Percentiles rank a stretch among this genome's conserved stretches.
These are phyloP conservation scores for Boloria selene DNA, from an alignment of 2,888 invertebrate genomes.

Conservation along the genomic window DNA sequence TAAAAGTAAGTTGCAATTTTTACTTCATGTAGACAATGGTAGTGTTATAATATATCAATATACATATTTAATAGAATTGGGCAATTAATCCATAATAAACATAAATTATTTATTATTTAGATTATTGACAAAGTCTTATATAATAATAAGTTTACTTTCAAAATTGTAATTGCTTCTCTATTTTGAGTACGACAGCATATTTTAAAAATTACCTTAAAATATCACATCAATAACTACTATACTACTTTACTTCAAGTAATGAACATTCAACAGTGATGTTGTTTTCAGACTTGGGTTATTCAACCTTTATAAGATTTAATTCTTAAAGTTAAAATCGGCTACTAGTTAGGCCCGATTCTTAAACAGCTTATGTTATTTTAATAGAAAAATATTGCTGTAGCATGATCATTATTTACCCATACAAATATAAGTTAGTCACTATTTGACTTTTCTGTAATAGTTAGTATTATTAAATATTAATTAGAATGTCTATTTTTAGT, in stretches of 20 bases:
- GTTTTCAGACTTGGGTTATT: slow-evolving; percentile 42
- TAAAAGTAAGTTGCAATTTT: background rate
- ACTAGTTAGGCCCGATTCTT: slow-evolving; percentile 25
- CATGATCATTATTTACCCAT: slow-evolving; percentile 19
- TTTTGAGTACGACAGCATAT: slow-evolving; percentile 31
- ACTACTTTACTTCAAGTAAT: slow-evolving; percentile 43
- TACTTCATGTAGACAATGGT: background rate
- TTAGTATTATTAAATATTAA: slow-evolving; percentile 10
- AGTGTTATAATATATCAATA: background rate
- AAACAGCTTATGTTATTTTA: slow-evolving; percentile 25
- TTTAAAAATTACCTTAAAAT: slow-evolving; percentile 69
- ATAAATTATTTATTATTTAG: background rate
- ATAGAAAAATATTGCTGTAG: slow-evolving; percentile 32
- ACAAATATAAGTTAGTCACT: slow-evolving; percentile 25
- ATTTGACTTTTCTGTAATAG: slow-evolving; percentile 17
- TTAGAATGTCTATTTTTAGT: slow-evolving; percentile 8
- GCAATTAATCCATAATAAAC: background rate
- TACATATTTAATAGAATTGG: background rate
- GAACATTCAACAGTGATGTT: slow-evolving; percentile 43
- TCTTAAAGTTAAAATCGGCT: slow-evolving; percentile 21
- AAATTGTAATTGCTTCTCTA: background rate
- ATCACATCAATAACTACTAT: slow-evolving; percentile 79
- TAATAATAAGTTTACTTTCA: background rate
- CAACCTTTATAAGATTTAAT: slow-evolving; percentile 13
- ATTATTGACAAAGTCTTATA: slow-evolving; percentile 2